A percentile compares a stretch with the other conserved stretches of the same genome.
phyloP scores from a whole-genome alignment of 1,140 invertebrate species.

The Drosophila pseudoobscura region DNA sequence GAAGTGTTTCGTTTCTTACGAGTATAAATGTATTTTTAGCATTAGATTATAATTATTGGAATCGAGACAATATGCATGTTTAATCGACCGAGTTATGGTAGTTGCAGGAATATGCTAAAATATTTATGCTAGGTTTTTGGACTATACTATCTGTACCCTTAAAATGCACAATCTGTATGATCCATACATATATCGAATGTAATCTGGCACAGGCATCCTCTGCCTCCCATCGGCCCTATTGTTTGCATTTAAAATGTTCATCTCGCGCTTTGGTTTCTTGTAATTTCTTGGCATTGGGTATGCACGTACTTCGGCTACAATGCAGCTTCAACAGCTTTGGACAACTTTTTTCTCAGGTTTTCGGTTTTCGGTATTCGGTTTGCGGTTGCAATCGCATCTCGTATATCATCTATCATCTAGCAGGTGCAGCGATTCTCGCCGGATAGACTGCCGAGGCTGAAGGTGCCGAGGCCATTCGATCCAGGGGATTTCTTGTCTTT shows the following conservation, averaged over 20 bases:
- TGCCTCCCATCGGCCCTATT: neutral
- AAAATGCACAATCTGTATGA: conserved; percentile 77
- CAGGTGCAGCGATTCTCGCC: conserved; percentile 82
- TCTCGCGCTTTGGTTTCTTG: conserved; percentile 8
- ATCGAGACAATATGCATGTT: conserved; percentile 64
- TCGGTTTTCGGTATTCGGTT: conserved; percentile 43
- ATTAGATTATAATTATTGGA: conserved; percentile 61
- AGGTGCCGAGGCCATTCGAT: conserved; percentile 82
- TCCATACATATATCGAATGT: neutral
- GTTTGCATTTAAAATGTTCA: conserved; percentile 38
- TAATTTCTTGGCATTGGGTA: conserved; percentile 26
- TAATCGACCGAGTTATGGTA: conserved; percentile 57
- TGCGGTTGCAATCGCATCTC: conserved; percentile 32
- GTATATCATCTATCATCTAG: conserved; percentile 45
- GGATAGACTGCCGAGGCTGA: conserved; percentile 77
- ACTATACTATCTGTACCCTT: conserved; percentile 72
- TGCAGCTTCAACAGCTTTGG: conserved; percentile 50
- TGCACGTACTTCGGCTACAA: conserved; percentile 52
- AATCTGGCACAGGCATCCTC: conserved; percentile 2
- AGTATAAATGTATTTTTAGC: conserved; percentile 67
- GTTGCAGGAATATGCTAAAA: conserved; percentile 72
- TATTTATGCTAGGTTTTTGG: conserved; percentile 75
- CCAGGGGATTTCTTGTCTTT: conserved; percentile 82
- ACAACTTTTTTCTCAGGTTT: conserved; percentile 50
- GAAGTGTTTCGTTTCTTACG: conserved; percentile 55